phyloP scores from a whole-genome alignment of 2,888 invertebrate species.

The Epistrophella euchroma region DNA sequence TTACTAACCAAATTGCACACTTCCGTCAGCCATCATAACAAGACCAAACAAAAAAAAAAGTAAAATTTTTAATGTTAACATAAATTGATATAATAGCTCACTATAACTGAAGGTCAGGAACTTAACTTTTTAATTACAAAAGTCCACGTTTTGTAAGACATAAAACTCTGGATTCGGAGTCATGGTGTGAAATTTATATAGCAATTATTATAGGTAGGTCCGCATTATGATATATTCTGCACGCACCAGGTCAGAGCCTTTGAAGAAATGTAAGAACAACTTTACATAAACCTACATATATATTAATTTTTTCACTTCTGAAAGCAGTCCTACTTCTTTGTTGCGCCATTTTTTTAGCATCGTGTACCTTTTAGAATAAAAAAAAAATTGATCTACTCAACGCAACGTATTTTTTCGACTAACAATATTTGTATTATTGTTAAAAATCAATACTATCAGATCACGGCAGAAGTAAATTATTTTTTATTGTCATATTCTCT shows the following conservation, averaged over 20 bases:
- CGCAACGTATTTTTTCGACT: too few relatives aligned
- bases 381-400: too few relatives aligned
- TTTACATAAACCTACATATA: neutral
- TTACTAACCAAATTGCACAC: constrained; percentile 54
- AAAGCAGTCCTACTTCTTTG: too few relatives aligned
- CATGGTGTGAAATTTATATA: constrained; percentile 16
- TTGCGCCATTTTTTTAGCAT: too few relatives aligned
- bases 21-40: constrained; percentile 52
- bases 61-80: constrained; percentile 45
- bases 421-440: too few relatives aligned
- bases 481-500: too few relatives aligned
- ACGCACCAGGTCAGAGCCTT: constrained; percentile 38
- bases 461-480: too few relatives aligned
- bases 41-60: neutral
- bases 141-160: constrained; percentile 31
- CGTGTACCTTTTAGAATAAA: too few relatives aligned
- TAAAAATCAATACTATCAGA: too few relatives aligned
- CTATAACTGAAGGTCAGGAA: constrained; percentile 35
- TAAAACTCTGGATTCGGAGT: constrained; percentile 15
- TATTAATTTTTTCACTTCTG: neutral
- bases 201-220: constrained; percentile 28
- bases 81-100: constrained; percentile 4
- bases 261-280: neutral
- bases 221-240: constrained; percentile 25
- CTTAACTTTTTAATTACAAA: constrained; percentile 61